These are phyloP conservation scores for Dryobotodes eremita DNA, from an alignment of 2,888 invertebrate species.

Conservation along the genomic window DNA sequence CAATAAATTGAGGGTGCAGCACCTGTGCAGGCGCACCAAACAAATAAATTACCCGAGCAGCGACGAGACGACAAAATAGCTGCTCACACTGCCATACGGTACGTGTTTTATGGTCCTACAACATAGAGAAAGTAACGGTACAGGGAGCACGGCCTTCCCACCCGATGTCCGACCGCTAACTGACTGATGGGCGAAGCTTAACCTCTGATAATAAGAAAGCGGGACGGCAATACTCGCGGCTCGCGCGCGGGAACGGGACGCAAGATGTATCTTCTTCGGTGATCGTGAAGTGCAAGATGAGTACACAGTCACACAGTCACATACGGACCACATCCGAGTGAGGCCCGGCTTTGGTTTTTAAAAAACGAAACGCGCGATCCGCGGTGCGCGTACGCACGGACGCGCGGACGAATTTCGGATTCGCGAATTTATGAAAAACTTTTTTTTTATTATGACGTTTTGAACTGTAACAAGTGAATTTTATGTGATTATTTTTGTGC, in stretches of 20 bases:
- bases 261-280: slow-evolving; percentile 88
- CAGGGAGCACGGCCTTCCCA: slow-evolving; percentile 84
- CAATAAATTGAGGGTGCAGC: slow-evolving; percentile 71
- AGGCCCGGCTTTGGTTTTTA: slow-evolving; percentile 85
- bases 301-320: slow-evolving; percentile 90
- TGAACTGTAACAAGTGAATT: slow-evolving; percentile 71
- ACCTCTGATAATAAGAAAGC: slow-evolving; percentile 90
- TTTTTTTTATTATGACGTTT: slow-evolving; percentile 68
- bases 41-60: slow-evolving; percentile 81
- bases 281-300: slow-evolving; percentile 90
- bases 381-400: slow-evolving; percentile 86
- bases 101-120: slow-evolving; percentile 83
- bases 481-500: slow-evolving; percentile 76
- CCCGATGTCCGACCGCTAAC: slow-evolving; percentile 86
- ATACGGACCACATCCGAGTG: slow-evolving; percentile 90
- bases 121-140: slow-evolving; percentile 87
- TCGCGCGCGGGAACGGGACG: slow-evolving; percentile 77
- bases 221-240: slow-evolving; percentile 76
- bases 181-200: slow-evolving; percentile 89
- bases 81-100: slow-evolving; percentile 80
- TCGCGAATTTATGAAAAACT: slow-evolving; percentile 70
- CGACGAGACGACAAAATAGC: slow-evolving; percentile 81
- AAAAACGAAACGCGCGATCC: slow-evolving; percentile 84
- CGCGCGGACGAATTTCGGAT: slow-evolving; percentile 80
- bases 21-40: slow-evolving; percentile 76